These are phyloP conservation scores for Corynorhinus townsendii DNA, from an alignment of 2,113 vertebrate genomes.

Conservation along the genomic window DNA sequence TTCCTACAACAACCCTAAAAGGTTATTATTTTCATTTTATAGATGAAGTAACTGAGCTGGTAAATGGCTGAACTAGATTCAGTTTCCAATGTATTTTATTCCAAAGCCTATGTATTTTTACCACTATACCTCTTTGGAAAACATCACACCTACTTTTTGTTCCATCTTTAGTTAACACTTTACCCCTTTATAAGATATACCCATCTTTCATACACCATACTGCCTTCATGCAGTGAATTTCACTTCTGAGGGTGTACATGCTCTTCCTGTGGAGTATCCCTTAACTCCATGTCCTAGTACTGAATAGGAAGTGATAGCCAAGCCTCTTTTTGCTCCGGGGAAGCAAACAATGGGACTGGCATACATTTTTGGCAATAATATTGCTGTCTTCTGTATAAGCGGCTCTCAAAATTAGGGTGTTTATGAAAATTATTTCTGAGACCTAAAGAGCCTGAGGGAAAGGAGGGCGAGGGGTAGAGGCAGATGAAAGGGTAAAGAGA, in stretches of 20 bases:
- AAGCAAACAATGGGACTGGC: background rate
- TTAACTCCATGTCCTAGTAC: background rate
- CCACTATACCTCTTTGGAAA: background rate
- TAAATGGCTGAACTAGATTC: background rate
- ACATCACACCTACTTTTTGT: slow-evolving; percentile 9
- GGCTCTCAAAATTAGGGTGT: background rate
- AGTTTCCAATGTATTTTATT: background rate
- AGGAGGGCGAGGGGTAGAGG: background rate
- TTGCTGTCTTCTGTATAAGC: background rate
- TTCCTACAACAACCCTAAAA: background rate
- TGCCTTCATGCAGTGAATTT: background rate
- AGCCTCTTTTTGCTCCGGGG: background rate
- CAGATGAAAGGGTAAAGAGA: slow-evolving; percentile 10
- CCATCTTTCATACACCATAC: background rate
- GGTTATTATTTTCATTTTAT: background rate
- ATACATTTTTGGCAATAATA: background rate
- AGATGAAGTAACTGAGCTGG: background rate
- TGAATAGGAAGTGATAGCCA: background rate
- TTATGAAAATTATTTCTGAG: slow-evolving; percentile 29
- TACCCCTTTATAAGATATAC: background rate
- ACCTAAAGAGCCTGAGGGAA: background rate
- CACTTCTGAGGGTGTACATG: background rate
- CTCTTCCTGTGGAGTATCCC: background rate
- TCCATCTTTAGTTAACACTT: background rate
- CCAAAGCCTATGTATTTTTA: background rate